These are phyloP conservation scores for Periophthalmus magnuspinnatus DNA, from an alignment of 2,797 vertebrate genomes.

Conservation along the genomic window DNA sequence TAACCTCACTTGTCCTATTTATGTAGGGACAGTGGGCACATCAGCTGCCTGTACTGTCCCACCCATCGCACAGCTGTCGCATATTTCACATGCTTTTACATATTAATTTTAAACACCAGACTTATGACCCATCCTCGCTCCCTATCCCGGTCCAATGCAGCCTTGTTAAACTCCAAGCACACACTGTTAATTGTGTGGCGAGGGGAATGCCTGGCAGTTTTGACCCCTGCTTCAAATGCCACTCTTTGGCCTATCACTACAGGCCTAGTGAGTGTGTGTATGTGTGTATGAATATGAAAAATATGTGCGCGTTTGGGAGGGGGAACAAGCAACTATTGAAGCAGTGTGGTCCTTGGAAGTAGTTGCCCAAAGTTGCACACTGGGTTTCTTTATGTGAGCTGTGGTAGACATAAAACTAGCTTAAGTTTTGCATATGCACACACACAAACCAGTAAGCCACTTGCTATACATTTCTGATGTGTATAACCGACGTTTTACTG, in stretches of 20 bases:
- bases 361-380: constrained; percentile 49
- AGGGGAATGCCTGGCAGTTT: constrained; percentile 9
- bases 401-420: constrained; percentile 33
- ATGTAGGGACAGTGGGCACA: not conserved
- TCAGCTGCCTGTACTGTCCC: not conserved
- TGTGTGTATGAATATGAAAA: constrained; percentile 20
- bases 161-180: not conserved
- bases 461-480: not conserved
- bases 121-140: not conserved
- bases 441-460: not conserved
- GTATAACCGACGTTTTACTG: no score
- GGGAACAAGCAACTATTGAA: constrained; percentile 62
- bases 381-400: constrained; percentile 34
- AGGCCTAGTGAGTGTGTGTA: not conserved
- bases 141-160: not conserved
- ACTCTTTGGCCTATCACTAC: constrained; percentile 2
- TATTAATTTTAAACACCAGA: constrained; percentile 12
- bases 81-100: constrained; percentile 10
- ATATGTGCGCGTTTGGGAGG: constrained; percentile 10
- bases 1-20: not conserved
- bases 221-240: constrained; percentile 11
- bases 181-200: constrained; percentile 11
- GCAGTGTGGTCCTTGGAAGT: constrained; percentile 51
- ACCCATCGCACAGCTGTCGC: not conserved
- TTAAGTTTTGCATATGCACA: constrained; percentile 24